These are phyloP conservation scores for Palloptera scutellata DNA, from an alignment of 2,888 invertebrate species.

Conservation along the genomic window DNA sequence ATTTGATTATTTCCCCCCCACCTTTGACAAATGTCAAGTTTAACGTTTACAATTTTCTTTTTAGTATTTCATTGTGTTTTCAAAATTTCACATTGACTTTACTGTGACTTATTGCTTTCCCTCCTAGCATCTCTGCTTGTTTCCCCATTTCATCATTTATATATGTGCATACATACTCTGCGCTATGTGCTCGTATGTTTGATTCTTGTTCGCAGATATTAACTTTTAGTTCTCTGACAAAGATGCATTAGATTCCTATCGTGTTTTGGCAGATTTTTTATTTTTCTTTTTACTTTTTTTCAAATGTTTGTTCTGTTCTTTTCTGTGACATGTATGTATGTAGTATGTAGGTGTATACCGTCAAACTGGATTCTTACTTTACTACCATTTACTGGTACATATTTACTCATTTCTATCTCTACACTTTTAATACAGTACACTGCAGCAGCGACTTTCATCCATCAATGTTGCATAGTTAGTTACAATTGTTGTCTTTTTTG, in stretches of 20 bases:
- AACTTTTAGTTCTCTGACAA: slow-evolving; percentile 30
- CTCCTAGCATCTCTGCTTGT: background rate
- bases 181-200: background rate
- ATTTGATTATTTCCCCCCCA: slow-evolving; percentile 5
- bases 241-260: slow-evolving; percentile 15
- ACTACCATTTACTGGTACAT: no score
- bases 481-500: slow-evolving; percentile 8
- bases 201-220: slow-evolving; percentile 17
- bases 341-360: background rate
- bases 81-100: background rate
- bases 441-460: slow-evolving; percentile 24
- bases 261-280: background rate
- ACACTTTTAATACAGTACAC: background rate
- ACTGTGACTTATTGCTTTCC: background rate
- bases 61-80: background rate
- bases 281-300: background rate
- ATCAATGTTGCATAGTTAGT: slow-evolving; percentile 22
- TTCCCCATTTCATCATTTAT: no score
- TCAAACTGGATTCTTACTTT: no score
- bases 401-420: background rate
- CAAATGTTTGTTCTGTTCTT: background rate
- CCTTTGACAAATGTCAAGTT: no score
- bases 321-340: background rate
- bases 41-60: background rate
- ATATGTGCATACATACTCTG: background rate